Percentiles rank a stretch among this genome's conserved stretches.
phyloP scores from a whole-genome alignment of 2,113 vertebrate species.

The Maccullochella peelii region DNA sequence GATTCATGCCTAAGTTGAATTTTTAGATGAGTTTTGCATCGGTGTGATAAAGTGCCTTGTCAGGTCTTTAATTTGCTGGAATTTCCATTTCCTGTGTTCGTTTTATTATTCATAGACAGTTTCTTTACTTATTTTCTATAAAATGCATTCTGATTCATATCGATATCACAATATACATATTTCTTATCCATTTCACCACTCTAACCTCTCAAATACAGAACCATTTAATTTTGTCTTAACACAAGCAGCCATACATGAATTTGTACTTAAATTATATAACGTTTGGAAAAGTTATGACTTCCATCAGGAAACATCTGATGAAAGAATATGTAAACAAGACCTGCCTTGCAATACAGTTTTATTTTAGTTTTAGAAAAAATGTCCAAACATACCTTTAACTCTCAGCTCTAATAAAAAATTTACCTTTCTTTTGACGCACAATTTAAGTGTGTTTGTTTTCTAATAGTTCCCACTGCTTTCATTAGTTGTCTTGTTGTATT shows the following conservation, averaged over 20 bases:
- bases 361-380: too few relatives aligned
- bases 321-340: too few relatives aligned
- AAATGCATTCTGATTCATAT: background rate
- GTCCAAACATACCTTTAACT: too few relatives aligned
- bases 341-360: too few relatives aligned
- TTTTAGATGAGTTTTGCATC: too few relatives aligned
- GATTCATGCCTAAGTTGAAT: too few relatives aligned
- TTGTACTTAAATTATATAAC: background rate
- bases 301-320: background rate
- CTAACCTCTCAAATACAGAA: background rate
- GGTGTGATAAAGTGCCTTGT: too few relatives aligned
- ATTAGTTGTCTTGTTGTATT: background rate
- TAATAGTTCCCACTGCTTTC: background rate
- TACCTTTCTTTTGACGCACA: too few relatives aligned
- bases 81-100: background rate
- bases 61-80: too few relatives aligned
- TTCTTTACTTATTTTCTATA: background rate
- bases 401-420: too few relatives aligned
- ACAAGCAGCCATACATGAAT: background rate
- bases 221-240: background rate
- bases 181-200: background rate
- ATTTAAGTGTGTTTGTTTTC: background rate
- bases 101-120: background rate
- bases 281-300: background rate
- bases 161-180: too few relatives aligned